phyloP scores from a whole-genome alignment of 2,888 invertebrate genomes.

The Cephus nigrinus region DNA sequence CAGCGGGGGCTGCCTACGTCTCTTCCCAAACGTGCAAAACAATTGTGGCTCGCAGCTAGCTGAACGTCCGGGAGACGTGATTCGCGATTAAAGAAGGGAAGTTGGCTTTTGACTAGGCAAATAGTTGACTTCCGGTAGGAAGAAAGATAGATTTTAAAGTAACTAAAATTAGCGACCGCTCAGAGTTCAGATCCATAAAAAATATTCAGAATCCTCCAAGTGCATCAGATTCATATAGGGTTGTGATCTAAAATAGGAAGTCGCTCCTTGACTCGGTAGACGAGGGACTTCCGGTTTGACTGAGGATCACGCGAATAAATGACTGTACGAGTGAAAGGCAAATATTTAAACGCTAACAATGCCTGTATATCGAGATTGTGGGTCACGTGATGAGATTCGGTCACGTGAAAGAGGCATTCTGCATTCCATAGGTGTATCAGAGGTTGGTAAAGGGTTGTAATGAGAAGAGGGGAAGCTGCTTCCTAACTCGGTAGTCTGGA shows the following conservation, averaged over 20 bases:
- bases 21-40: too few relatives aligned
- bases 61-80: too few relatives aligned
- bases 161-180: background rate
- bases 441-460: background rate
- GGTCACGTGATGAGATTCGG: background rate
- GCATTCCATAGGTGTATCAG: background rate
- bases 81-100: background rate
- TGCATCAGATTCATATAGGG: background rate
- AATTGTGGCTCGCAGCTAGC: too few relatives aligned
- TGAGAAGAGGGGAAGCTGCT: background rate
- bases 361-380: background rate
- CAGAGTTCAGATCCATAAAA: background rate
- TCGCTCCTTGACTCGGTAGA: background rate
- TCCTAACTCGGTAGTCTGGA: background rate
- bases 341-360: background rate
- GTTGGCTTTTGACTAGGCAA: background rate
- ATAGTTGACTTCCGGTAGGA: background rate
- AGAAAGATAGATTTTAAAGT: background rate
- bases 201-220: background rate
- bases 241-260: background rate
- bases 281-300: background rate
- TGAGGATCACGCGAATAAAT: background rate
- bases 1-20: too few relatives aligned
- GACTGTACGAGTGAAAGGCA: background rate
- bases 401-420: background rate